Evolutionary conservation across 2,888 invertebrate genomes (phyloP).

Genomic region (Microctonus hyperodae): DNA sequence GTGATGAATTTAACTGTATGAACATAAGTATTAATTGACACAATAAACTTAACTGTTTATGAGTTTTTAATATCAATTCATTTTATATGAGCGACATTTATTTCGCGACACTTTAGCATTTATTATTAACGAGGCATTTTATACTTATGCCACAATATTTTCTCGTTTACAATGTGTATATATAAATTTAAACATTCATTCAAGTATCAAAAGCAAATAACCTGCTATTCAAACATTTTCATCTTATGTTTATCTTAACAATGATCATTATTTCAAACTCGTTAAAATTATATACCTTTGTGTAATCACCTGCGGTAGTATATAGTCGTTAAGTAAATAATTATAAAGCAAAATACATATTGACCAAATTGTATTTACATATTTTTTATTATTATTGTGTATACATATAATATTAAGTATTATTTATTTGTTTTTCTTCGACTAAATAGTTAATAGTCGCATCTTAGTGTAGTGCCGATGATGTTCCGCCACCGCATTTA

Average conservation of each 20-base stretch:
- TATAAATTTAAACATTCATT: slow-evolving; percentile 2
- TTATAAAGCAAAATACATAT: not conserved
- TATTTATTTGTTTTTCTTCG: not conserved
- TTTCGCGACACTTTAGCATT: slow-evolving; percentile 47
- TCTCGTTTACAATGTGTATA: slow-evolving; percentile 20
- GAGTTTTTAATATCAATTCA: slow-evolving; percentile 60
- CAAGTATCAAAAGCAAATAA: slow-evolving; percentile 4
- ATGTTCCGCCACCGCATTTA: not conserved
- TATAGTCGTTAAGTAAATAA: slow-evolving; percentile 4
- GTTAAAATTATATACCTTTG: slow-evolving; percentile 4
- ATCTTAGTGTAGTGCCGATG: not conserved
- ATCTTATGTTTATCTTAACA: slow-evolving; percentile 1
- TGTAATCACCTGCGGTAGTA: not conserved
- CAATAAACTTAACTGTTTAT: slow-evolving; percentile 53
- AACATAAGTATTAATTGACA: slow-evolving; percentile 56
- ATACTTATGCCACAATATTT: slow-evolving; percentile 24
- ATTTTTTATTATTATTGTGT: not conserved
- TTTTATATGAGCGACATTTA: slow-evolving; percentile 57
- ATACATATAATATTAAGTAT: no score
- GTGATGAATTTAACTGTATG: not conserved
- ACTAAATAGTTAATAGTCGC: not conserved
- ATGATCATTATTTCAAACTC: not conserved
- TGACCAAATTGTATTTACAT: slow-evolving; percentile 1
- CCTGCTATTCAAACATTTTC: slow-evolving; percentile 6
- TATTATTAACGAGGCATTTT: slow-evolving; percentile 43